Base-by-base conservation (phyloP, 1,140 invertebrate genomes). In the Drosophila sp. region DNA sequence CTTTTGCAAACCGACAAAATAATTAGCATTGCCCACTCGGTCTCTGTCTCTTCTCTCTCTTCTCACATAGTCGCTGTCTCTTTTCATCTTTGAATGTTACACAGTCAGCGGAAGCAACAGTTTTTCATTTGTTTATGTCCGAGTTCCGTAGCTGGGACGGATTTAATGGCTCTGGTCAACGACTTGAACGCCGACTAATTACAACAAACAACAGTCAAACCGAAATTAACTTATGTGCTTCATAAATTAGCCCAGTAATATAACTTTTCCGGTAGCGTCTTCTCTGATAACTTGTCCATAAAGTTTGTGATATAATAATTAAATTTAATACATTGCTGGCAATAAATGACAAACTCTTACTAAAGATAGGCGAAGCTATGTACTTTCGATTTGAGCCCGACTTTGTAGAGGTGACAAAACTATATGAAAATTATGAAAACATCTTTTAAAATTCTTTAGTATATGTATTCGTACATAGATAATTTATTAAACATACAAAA, bases 191-290 rank as follows among this genome's bases (percentile, higher is more conserved):
- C 66, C 65, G 79, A 61, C 84, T 87, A 87, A 87, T 87, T 87
- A 89, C 83, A 87, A 87, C 82, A 82, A 87, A 86, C 73, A 87
- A 82, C 78, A 73, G 70, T 56, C 78, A 78, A 89, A 83, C 83
- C 83, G 65, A 89, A 89, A 80, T 89, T 73, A 89, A 89, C 83
- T 89, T 89, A 83, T 89, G 84, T 89, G 83, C 84, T 80, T 71
- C 84, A 89, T 89, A 89, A 89, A 89, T 89, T 83, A 89, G 70
- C 59, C 53, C 51, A 70, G 65, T 77, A 77, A 89, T 89, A 72
- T 72, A 76, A 77, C 63, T 80, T 80, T 74, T 74, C 34, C 64
- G 36, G 36, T 36, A 21, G 40, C 8, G 53, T 56, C 57, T 56
- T 50, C 27, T 54, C 41, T 27, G 40, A 74, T 72, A 64, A 75